A percentile compares a stretch with the other conserved stretches of the same genome.
These are phyloP conservation scores for Geopemphigus sp. DNA, from an alignment of 1,140 invertebrate genomes.

Conservation along the genomic window DNA sequence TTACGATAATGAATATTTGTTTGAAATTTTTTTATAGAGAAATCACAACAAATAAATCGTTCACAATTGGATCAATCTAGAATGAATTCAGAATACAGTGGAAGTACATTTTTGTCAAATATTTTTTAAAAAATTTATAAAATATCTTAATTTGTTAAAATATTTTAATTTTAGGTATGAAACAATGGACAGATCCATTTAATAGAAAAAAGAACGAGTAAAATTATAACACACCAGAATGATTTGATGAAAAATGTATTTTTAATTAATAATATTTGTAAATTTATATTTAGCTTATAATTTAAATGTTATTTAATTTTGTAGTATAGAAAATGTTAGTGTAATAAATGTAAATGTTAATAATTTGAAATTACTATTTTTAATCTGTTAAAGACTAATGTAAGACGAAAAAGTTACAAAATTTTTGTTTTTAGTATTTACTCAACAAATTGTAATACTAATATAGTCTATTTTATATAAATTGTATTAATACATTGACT, in stretches of 20 bases:
- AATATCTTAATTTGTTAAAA: neutral
- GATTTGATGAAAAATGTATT: too few relatives aligned
- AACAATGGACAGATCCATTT: slow-evolving; percentile 70
- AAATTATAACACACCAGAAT: neutral
- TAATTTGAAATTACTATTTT: neutral
- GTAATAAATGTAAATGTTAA: neutral
- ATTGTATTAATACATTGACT: too few relatives aligned
- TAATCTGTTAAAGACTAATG: too few relatives aligned
- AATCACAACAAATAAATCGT: slow-evolving; percentile 60
- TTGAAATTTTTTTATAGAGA: slow-evolving; percentile 54
- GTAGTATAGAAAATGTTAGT: neutral
- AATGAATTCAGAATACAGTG: slow-evolving; percentile 59
- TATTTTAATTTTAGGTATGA: slow-evolving; percentile 65
- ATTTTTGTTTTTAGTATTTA: too few relatives aligned
- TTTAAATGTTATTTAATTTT: neutral
- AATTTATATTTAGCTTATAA: too few relatives aligned
- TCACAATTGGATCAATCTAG: slow-evolving; percentile 68
- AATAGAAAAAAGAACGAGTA: slow-evolving; percentile 57
- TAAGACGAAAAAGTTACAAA: too few relatives aligned
- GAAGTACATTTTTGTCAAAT: neutral
- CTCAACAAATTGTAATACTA: too few relatives aligned
- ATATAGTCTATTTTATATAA: too few relatives aligned
- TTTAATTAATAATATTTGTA: too few relatives aligned
- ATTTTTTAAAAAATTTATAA: slow-evolving; percentile 50
- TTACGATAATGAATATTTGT: neutral